Conservation (phyloP, 2,797 vertebrate species). For the Notolepis coatsorum region DNA sequence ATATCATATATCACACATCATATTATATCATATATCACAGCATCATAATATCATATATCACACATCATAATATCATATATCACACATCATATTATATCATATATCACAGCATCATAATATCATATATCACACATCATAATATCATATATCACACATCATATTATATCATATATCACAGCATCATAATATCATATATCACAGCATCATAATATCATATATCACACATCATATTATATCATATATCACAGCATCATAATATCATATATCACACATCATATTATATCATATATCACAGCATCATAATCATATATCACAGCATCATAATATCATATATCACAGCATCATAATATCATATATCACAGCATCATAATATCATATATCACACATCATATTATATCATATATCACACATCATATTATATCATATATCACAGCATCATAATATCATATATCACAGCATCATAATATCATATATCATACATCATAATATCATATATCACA, state of each 20-base stretch:
- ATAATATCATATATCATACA: neutral
- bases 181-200: neutral
- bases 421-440: neutral
- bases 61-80: neutral
- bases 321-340: neutral
- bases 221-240: constrained; percentile 8
- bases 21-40: constrained; percentile 5
- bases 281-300: constrained; percentile 7
- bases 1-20: neutral
- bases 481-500: constrained; percentile 1
- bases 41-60: neutral
- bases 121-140: neutral
- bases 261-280: neutral
- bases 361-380: too few species aligned
- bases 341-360: neutral
- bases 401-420: neutral
- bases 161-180: constrained; percentile 1
- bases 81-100: constrained; percentile 6
- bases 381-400: constrained; percentile 6
- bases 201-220: neutral
- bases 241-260: neutral
- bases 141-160: neutral
- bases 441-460: neutral
- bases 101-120: neutral
- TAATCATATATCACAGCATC: neutral